Conservation (phyloP, 2,888 invertebrate species). For the Linnaemya vulpina region DNA sequence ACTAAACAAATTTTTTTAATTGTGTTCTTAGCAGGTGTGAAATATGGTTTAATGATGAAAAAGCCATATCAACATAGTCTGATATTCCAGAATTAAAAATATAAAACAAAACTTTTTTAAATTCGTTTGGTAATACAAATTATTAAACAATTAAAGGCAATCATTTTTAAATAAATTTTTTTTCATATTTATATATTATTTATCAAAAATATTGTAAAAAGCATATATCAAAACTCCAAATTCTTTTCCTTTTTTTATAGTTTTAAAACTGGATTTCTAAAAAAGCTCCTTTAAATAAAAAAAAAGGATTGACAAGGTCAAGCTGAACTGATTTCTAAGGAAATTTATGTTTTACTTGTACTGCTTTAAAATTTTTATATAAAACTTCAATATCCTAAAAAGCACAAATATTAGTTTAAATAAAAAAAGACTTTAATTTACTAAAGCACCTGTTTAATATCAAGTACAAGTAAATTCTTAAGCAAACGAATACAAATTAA, state of each 20-base stretch:
- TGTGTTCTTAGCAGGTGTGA: no score
- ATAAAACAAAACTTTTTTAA: no score
- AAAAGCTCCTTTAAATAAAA: conserved; percentile 25
- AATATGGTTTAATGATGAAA: no score
- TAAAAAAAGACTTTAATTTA: conserved; percentile 16
- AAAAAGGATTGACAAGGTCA: conserved; percentile 41
- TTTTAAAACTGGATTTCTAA: conserved; percentile 63
- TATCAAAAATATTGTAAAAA: no score
- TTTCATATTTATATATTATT: no score
- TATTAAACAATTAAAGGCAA: no score
- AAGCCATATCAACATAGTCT: no score
- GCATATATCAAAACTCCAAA: neutral
- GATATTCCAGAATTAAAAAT: no score
- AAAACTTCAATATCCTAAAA: conserved; percentile 11
- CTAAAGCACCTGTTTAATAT: conserved; percentile 75
- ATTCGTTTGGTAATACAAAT: no score
- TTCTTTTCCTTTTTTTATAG: conserved; percentile 50
- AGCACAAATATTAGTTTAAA: conserved; percentile 31
- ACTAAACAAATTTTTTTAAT: no score
- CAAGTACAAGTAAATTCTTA: conserved; percentile 74
- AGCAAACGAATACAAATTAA: conserved; percentile 7
- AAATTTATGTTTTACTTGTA: conserved; percentile 24
- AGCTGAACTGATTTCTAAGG: conserved; percentile 30
- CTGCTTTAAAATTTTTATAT: conserved; percentile 57
- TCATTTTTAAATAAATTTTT: no score